Base-by-base conservation (phyloP, 2,797 vertebrate genomes). In the Rhinoraja longicauda region DNA sequence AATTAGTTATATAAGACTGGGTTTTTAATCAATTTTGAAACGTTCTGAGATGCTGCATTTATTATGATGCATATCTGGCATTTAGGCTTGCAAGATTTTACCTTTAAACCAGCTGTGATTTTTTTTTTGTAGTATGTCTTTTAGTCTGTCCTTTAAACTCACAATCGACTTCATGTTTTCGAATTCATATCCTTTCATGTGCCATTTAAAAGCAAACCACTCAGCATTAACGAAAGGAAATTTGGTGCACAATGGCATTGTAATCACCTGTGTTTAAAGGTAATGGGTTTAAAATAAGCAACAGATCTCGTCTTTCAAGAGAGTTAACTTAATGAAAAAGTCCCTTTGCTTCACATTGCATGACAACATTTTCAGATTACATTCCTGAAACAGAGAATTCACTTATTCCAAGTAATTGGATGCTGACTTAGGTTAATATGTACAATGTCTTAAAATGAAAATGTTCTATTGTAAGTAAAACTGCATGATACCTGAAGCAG, bases 371-470 rank as follows among this genome's bases (percentile, higher is more conserved):
- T 98, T 98, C 97, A 98, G 98, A 98, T 98, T 98, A 97, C 97
- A 97, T 97, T 97, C 97, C 96, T 97, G 97, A 97, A 97, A 97
- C 97, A 97, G 98, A 98, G 98, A 97, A 98, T 98, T 98, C 98
- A 98, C 97, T 99, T 98, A 98, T 98, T 98, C 97, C 94, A 95
- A 98, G 98, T 99, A 99, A 99, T 99, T 99, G 98, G 98, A 98
- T 98, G 98, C 98, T 98, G 97, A 98, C 97, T 97, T 96, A 97
- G 98, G 98, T 99, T 99, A 99, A 99, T 99, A 98, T 98, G 97
- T 98, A 98, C 97, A 98, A 97, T 98, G 97, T 98, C 97, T 97
- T 99, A 98, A 99, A 98, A 99, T 99, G 98, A 98, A 99, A 99
- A 99, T 98, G 98, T 98, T 97, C 97, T 97, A 97, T 98, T 99